Evolutionary conservation across 2,888 invertebrate genomes (phyloP).

Genomic region (Glyphotaelius pellucidus): DNA sequence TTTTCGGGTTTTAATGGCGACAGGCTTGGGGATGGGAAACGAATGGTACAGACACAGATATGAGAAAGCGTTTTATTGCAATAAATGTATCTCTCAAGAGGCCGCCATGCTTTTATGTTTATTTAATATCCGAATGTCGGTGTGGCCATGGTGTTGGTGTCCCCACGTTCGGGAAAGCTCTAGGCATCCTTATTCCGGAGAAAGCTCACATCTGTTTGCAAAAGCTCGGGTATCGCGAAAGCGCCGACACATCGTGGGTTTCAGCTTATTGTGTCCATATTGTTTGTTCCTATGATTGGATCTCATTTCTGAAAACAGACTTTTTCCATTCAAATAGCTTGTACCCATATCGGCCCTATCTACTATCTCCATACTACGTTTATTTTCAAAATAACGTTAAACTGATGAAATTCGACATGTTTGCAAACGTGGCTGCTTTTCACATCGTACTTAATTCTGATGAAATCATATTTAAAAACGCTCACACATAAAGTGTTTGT

Average conservation of each 20-base stretch:
- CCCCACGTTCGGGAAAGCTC: constrained; percentile 12
- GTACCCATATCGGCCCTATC: not conserved
- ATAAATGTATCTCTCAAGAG: constrained; percentile 58
- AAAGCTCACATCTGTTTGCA: constrained; percentile 3
- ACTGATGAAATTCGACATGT: not conserved
- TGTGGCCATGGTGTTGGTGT: not conserved
- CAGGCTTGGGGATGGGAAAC: not conserved
- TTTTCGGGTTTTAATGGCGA: constrained; percentile 7
- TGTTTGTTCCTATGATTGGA: constrained; percentile 36
- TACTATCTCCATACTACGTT: not conserved
- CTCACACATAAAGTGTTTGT: no score
- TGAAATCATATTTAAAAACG: no score
- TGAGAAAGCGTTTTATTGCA: constrained; percentile 62
- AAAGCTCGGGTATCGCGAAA: constrained; percentile 11
- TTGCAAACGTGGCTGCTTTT: not conserved
- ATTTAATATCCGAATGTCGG: constrained; percentile 53
- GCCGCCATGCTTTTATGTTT: constrained; percentile 55
- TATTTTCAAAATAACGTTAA: not conserved
- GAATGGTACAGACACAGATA: constrained; percentile 45
- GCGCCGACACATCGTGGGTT: constrained; percentile 31
- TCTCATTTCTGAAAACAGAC: constrained; percentile 14
- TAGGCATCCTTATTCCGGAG: constrained; percentile 1
- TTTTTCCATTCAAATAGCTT: constrained; percentile 5
- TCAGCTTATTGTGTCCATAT: constrained; percentile 25
- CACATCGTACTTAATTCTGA: not conserved